These are phyloP conservation scores for Cantharis rufa DNA, from an alignment of 2,888 invertebrate species.

Conservation along the genomic window DNA sequence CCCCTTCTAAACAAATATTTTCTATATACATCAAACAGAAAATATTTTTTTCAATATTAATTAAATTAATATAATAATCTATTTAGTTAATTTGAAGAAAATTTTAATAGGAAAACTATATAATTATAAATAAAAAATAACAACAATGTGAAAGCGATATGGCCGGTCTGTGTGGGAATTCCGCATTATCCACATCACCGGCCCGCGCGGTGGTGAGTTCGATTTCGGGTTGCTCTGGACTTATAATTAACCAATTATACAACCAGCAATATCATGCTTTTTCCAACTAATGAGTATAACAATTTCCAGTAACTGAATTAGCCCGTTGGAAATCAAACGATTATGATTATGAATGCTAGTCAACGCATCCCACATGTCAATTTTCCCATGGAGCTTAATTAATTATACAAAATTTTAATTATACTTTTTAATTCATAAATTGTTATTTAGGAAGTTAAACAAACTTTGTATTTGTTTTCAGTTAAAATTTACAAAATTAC, in stretches of 20 bases:
- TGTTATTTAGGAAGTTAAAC: neutral
- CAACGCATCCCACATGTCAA: neutral
- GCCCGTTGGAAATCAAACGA: neutral
- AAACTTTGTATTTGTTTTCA: neutral
- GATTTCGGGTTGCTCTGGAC: neutral
- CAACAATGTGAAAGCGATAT: too few relatives aligned
- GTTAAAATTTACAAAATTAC: neutral
- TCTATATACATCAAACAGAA: too few relatives aligned
- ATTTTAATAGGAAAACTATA: too few relatives aligned
- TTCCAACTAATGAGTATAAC: neutral
- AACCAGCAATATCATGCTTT: neutral
- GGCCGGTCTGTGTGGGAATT: too few relatives aligned
- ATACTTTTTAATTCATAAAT: neutral
- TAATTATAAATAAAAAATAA: too few relatives aligned
- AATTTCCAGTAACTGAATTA: neutral
- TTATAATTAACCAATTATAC: neutral
- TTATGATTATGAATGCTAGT: neutral
- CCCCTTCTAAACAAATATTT: too few relatives aligned
- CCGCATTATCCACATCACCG: neutral
- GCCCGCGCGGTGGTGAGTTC: neutral
- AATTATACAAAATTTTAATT: neutral
- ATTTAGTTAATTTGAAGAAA: too few relatives aligned
- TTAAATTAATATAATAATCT: too few relatives aligned
- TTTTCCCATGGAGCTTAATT: neutral
- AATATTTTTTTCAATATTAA: too few relatives aligned